Evolutionary conservation across 2,888 invertebrate genomes (phyloP), one percentile per base, ranked within the genome.

Genomic region (Acanthopleura granulata): DNA sequence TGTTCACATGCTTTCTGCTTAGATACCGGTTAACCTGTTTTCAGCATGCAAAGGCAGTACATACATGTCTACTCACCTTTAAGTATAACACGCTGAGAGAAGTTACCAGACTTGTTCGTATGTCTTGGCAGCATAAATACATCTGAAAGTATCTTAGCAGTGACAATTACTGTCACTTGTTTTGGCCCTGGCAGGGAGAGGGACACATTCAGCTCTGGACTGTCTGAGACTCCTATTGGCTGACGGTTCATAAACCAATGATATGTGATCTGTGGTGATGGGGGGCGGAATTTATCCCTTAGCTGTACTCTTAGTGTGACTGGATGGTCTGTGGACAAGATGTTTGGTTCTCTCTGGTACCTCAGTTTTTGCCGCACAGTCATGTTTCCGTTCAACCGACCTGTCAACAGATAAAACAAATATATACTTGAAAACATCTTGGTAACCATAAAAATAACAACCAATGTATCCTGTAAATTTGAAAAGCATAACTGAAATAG

Each of bases 321-420:
- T 14, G 71, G 51, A 50, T 75, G 73, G 3, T 75, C 66, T 12
- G 81, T 80, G n/a, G 81, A 76, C 61, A 82, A 81, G 1, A 73
- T 73, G 50, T 74, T 25, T 25, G 72, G 72, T 14, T 74, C 25
- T 69, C 79, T 79, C 25, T 80, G 77, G 73, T 77, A 77, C 14
- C 72, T 72, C 16, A 80, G 71, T 16, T 69, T 49, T 66, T 82
- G 82, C 15, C 66, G 74, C 11, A 79, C 22, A 15, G 49, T 49
- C 25, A 80, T 29, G 18, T 76, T 74, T 0, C 82, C 82, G 76
- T 82, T 82, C 22, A 82, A 49, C 15, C 29, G n/a, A 29, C 76
- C 82, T 82, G 77, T 57, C 40, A 40, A 40, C 40, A 40, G 40
- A 40, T 40, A 40, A 40, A 40, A 40, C 40, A 40, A 40, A 40